phyloP scores from a whole-genome alignment of 2,888 invertebrate genomes.

The Pheosia tremula region DNA sequence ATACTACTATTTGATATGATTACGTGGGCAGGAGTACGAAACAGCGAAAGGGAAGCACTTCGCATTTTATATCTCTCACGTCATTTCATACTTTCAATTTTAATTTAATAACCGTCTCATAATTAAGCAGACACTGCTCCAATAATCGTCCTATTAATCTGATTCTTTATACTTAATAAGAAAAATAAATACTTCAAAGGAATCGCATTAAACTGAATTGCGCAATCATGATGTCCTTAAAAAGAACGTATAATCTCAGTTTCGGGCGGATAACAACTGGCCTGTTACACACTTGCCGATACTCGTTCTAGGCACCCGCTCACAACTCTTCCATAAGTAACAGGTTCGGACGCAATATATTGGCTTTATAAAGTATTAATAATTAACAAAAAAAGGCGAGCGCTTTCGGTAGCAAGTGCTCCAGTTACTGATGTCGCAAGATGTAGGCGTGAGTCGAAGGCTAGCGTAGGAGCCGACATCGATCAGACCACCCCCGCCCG shows the following conservation, averaged over 20 bases:
- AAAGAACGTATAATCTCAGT: conserved; percentile 12
- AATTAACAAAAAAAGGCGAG: conserved; percentile 64
- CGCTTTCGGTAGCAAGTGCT: conserved; percentile 69
- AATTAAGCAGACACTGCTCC: neutral
- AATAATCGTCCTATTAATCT: neutral
- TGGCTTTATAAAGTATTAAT: conserved; percentile 57
- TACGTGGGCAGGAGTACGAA: conserved; percentile 50
- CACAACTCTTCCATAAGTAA: conserved; percentile 43
- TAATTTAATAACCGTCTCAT: conserved; percentile 19
- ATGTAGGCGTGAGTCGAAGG: conserved; percentile 69
- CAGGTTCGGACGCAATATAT: conserved; percentile 50
- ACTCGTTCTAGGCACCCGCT: conserved; percentile 30
- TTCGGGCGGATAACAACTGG: conserved; percentile 24
- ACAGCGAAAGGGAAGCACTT: conserved; percentile 47
- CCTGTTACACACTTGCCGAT: conserved; percentile 34
- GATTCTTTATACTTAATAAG: neutral
- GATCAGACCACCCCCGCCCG: conserved; percentile 66
- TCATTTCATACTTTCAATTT: conserved; percentile 27
- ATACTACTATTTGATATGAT: conserved; percentile 52
- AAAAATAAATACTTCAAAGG: neutral
- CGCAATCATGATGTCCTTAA: conserved; percentile 8
- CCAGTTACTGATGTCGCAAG: conserved; percentile 76
- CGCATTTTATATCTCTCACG: conserved; percentile 29
- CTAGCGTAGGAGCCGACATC: conserved; percentile 72
- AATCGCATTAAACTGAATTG: neutral